Evolutionary conservation across 1,140 invertebrate species (phyloP), one percentile per base, ranked within the genome.

Genomic region (Leptonema lineaticorne): DNA sequence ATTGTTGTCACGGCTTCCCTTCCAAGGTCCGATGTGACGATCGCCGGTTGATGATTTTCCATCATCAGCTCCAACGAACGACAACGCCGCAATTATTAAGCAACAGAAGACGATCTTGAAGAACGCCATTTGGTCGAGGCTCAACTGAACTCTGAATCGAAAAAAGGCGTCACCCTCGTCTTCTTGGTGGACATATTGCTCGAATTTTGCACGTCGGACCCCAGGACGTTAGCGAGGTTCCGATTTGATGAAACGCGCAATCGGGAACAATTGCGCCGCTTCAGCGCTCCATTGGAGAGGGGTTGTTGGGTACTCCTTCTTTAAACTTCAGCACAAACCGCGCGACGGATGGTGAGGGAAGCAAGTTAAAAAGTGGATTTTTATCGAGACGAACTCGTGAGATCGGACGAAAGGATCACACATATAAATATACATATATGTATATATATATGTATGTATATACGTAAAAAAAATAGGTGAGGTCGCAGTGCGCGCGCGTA

Each of bases 61-160:
- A 41, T 62, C 58, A 11, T 28, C 58, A 18, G 33, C 58, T 18
- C 45, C 41, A 16, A 50, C 45, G 4, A 30, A 1, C 45, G 18
- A n/a, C 9, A 46, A 50, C 41, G 22, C 45, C 4, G 37, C 60
- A 41, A 64, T 8, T 27, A 64, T 14, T 16, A 41, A 16, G 46
- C 62, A 64, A 28, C 41, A 64, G 22, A 64, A 26, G 4, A 28
- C 27, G 11, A 27, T 50, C 29, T 46, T 50, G 22, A 46, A 45
- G 62, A 64, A 46, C 50, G 62, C 62, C 62, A 64, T 64, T 50
- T 29, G 62, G 24, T n/a, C n/a, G n/a, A n/a, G 62, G 45, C 46
- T 64, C 41, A 30, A 4, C 60, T 63, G 29, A n/a, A 20, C 33
- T n/a, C 59, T 27, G 22, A 37, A 58, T 16, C n/a, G n/a, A n/a